Evolutionary conservation across 2,888 invertebrate genomes (phyloP), one percentile per base, ranked within the genome.

Genomic region (Abrostola triplasia): DNA sequence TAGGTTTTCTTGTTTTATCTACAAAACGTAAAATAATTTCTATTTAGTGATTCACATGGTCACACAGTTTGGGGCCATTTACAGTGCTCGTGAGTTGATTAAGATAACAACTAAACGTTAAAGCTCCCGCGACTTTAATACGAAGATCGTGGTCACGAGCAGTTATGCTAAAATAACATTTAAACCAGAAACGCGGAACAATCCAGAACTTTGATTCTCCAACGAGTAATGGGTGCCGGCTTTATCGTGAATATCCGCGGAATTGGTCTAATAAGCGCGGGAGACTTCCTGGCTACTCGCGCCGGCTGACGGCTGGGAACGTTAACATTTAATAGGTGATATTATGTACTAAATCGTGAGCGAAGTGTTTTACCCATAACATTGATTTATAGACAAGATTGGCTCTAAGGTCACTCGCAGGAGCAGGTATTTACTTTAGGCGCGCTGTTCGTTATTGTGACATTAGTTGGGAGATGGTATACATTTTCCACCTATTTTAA

Each of bases 11-110:
- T n/a, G n/a, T n/a, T n/a, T n/a, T 7, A 13, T 44, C 13, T 12
- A 12, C 4, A 57, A 47, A 38, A 58, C 6, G 48, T 12, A 52
- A 44, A 54, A 66, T 66, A 40, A 55, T 12, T 61, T 51, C 41
- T 54, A 44, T 61, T 42, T 7, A 41, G 24, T 56, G 55, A 56
- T 60, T 8, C 47, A 65, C 53, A 13, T 49, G 35, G 11, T 35
- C 41, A 35, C 37, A 40, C 38, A 57, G 59, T 49, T 38, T 37
- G 7, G 9, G 54, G 53, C 59, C 24, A 42, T 59, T 61, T 24
- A 53, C 59, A 63, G 48, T 60, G 51, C 59, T 77, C 77, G 77
- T 77, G 77, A 75, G 77, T 55, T 51, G 73, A 75, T 77, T 63
- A 60, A 77, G 77, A 77, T 77, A 77, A 75, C 56, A 60, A 52